Evolutionary conservation across 2,113 vertebrate genomes (phyloP), one percentile per base, ranked within the genome.

Genomic region (Anthoscopus minutus): DNA sequence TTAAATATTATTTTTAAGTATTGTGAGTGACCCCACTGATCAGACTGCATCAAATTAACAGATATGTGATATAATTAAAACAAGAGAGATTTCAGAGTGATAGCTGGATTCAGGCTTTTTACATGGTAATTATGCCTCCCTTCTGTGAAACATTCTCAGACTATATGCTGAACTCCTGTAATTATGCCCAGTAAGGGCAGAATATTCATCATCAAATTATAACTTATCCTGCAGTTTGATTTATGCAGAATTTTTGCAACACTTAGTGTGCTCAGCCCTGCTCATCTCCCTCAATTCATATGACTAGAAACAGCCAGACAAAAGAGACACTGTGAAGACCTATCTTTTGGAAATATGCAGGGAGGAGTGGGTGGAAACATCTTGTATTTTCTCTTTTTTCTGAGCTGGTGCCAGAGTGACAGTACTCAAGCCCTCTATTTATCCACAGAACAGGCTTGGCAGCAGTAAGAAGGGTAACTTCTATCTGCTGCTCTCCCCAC

Each of bases 151-250:
- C 22, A 47, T 58, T 33, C 40, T 85, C 33, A 79, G 23, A 40
- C 37, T 79, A 37, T 24, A 51, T 65, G 47, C 40, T 88, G 67
- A 90, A 80, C 81, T 65, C 27, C 51, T 24, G 58, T 62, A 77
- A 88, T 92, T 88, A 81, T 56, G 86, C 45, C 38, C 38, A 38
- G 50, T n/a, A 93, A 88, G 13, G 60, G 50, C 58, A 95, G 62
- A 94, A 87, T 87, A 94, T 89, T 91, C 40, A 69, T 87, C 15
- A 87, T 33, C 66, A 91, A 82, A 62, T 95, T 82, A 70, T 47
- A 91, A 82, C 8, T 57, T 94, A 33, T 21, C 47, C 35, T 69
- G 71, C 38, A 58, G 62, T 70, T 77, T 77, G 38, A 89, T 86
- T 54, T 62, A 12, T 48, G 38, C 18, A 65, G 45, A 79, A 35